These are phyloP conservation scores for Drosophila putrida DNA, from an alignment of 2,888 invertebrate genomes.

Conservation along the genomic window DNA sequence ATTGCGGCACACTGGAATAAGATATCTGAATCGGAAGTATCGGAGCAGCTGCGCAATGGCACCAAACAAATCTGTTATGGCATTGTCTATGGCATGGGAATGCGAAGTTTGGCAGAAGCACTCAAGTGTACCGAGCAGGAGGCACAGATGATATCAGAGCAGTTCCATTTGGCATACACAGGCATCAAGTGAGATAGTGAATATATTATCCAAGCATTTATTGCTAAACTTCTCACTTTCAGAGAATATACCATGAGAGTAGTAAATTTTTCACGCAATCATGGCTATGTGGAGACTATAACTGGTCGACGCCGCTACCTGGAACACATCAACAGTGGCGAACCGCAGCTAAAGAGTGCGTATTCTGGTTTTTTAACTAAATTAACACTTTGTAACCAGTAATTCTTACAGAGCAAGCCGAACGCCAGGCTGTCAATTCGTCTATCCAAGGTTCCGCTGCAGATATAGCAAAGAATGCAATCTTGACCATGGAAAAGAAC, in stretches of 20 bases:
- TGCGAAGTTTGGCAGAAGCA: conserved; percentile 91
- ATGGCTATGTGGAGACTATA: conserved; percentile 94
- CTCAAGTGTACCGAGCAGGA: conserved; percentile 92
- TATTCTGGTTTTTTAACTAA: not conserved
- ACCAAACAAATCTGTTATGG: conserved; percentile 98
- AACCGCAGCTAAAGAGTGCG: conserved; percentile 88
- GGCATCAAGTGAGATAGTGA: conserved; percentile 87
- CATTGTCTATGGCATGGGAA: conserved; percentile 98
- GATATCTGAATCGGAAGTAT: conserved; percentile 89
- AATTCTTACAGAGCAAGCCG: conserved; percentile 89
- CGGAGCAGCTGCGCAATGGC: conserved; percentile 91
- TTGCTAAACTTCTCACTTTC: not conserved
- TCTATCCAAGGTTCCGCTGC: conserved; percentile 98
- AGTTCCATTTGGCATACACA: conserved; percentile 92
- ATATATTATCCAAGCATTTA: not conserved
- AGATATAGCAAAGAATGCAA: conserved; percentile 96
- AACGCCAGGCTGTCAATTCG: conserved; percentile 98
- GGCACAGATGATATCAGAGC: conserved; percentile 91
- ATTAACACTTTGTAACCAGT: not conserved
- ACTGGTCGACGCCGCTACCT: conserved; percentile 92
- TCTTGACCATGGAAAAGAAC: conserved; percentile 90
- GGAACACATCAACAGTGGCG: conserved; percentile 89
- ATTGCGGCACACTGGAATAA: conserved; percentile 95
- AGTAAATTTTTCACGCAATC: conserved; percentile 88
- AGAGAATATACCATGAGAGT: conserved; percentile 83